Conservation (phyloP, 2,888 invertebrate species). For the Trachelus troglodyta region DNA sequence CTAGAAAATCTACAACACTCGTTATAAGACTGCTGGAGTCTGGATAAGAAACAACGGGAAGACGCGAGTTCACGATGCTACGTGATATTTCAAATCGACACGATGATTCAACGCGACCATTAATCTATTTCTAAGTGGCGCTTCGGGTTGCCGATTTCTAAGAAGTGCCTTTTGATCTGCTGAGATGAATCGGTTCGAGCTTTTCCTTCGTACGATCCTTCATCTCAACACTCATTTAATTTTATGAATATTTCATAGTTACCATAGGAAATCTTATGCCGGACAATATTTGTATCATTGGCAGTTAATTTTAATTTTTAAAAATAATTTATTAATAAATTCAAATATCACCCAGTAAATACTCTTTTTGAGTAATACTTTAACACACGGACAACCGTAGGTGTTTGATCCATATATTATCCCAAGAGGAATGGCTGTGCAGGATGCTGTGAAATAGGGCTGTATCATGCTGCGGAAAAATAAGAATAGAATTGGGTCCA, state of each 20-base stretch:
- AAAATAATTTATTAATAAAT: background rate
- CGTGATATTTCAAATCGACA: slow-evolving; percentile 53
- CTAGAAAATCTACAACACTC: background rate
- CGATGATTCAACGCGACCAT: slow-evolving; percentile 61
- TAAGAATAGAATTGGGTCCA: background rate
- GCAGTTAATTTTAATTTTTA: slow-evolving; percentile 20
- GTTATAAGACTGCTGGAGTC: background rate
- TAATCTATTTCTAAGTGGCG: slow-evolving; percentile 60
- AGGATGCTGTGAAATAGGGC: background rate
- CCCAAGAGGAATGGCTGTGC: background rate
- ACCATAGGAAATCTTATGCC: background rate
- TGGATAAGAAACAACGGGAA: background rate
- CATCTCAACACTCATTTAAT: background rate
- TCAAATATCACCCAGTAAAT: background rate
- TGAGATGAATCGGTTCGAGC: slow-evolving; percentile 56
- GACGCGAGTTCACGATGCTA: slow-evolving; percentile 28
- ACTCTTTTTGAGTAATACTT: background rate
- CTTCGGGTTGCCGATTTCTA: slow-evolving; percentile 52
- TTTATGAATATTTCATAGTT: background rate
- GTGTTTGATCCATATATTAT: background rate
- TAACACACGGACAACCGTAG: background rate
- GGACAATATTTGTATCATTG: slow-evolving; percentile 25
- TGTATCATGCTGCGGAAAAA: background rate
- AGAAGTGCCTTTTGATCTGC: slow-evolving; percentile 61
- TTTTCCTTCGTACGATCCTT: slow-evolving; percentile 17